phyloP scores from a whole-genome alignment of 2,113 vertebrate genomes.

The Rhea americana region DNA sequence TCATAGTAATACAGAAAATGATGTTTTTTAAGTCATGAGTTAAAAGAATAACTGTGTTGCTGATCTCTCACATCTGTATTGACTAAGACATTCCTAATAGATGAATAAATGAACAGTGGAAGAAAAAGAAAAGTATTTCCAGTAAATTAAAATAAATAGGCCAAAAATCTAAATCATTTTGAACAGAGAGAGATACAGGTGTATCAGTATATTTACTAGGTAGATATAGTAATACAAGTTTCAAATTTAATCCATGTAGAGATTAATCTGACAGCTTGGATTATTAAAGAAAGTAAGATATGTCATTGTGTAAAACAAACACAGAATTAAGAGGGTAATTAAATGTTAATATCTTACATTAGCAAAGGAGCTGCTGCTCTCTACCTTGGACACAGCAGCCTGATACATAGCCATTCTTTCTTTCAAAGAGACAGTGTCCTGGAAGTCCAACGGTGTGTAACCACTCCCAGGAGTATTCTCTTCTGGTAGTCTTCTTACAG shows the following conservation, averaged over 20 bases:
- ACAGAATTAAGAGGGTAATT: background rate
- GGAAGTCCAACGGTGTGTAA: constrained; percentile 72
- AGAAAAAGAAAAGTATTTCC: constrained; percentile 34
- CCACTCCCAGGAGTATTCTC: constrained; percentile 67
- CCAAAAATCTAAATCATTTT: constrained; percentile 18
- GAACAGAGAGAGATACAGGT: constrained; percentile 18
- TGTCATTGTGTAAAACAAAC: background rate
- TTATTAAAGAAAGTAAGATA: background rate
- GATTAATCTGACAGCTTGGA: background rate
- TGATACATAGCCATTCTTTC: constrained; percentile 89
- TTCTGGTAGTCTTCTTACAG: constrained; percentile 72
- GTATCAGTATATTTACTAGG: background rate
- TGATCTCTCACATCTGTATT: constrained; percentile 58
- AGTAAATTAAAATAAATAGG: constrained; percentile 50
- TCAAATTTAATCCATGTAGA: background rate
- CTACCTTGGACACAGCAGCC: constrained; percentile 82
- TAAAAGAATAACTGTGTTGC: constrained; percentile 57
- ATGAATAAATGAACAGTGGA: constrained; percentile 23
- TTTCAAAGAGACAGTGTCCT: constrained; percentile 82
- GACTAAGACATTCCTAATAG: constrained; percentile 65
- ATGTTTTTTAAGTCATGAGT: constrained; percentile 49
- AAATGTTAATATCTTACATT: constrained; percentile 78
- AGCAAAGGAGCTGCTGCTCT: constrained; percentile 74
- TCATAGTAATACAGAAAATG: constrained; percentile 34
- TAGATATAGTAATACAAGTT: background rate